phyloP scores from a whole-genome alignment of 2,113 vertebrate genomes.

The Poeciliopsis occidentalis region DNA sequence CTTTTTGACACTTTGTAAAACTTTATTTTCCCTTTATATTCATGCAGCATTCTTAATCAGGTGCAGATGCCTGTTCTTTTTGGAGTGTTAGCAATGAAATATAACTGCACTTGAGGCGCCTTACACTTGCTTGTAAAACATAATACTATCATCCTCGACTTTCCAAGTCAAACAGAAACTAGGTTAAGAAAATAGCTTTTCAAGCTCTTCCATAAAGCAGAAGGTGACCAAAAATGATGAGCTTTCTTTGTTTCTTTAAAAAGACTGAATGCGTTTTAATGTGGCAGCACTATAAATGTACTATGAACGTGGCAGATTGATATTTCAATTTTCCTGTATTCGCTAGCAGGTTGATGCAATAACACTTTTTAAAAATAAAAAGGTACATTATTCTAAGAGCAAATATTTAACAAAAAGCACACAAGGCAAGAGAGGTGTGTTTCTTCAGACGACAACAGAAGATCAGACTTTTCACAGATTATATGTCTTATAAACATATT shows the following conservation, averaged over 20 bases:
- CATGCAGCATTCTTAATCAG: conserved; percentile 32
- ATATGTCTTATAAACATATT: too few relatives aligned
- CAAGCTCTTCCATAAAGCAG: conserved; percentile 37
- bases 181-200: conserved; percentile 40
- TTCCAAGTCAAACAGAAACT: conserved; percentile 34
- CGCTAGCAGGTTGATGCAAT: too few relatives aligned
- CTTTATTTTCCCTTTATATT: conserved; percentile 4
- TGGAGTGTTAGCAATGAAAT: conserved; percentile 57
- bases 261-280: neutral
- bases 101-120: conserved; percentile 44
- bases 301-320: too few relatives aligned
- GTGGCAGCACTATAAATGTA: too few relatives aligned
- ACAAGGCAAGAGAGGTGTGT: too few relatives aligned
- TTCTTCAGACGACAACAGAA: too few relatives aligned
- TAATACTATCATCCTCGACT: conserved; percentile 42
- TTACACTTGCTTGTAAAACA: conserved; percentile 37
- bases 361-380: too few relatives aligned
- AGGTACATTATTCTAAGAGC: too few relatives aligned
- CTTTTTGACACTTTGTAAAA: neutral
- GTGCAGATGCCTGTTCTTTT: conserved; percentile 30
- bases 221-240: conserved; percentile 61
- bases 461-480: too few relatives aligned
- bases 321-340: too few relatives aligned
- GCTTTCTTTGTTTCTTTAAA: conserved; percentile 38
- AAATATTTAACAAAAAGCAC: too few relatives aligned